Evolutionary conservation across 2,113 vertebrate genomes (phyloP), one percentile per base, ranked within the genome.

Genomic region (Athene cunicularia): DNA sequence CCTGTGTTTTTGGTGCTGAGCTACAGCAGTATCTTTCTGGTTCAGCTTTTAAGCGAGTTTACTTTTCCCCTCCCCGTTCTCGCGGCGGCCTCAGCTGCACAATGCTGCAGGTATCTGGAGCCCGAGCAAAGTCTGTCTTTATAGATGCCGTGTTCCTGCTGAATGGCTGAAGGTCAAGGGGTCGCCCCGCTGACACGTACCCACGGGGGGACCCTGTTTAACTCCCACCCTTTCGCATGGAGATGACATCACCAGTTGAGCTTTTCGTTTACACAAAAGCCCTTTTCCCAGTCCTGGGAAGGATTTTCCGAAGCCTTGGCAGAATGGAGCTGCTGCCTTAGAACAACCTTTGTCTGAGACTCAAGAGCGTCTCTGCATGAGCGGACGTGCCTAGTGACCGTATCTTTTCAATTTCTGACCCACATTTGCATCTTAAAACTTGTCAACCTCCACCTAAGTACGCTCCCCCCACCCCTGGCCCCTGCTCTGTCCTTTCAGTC

Each of bases 371-470:
- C 95, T 89, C 92, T 75, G 80, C 60, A 33, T 53, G 83, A 94
- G 87, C 21, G 3, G 87, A 76, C 53, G 59, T 95, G 96, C 94
- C 94, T 21, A 80, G 50, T 86, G 96, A 96, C 95, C 27, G 1
- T 10, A 39, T 45, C 92, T 91, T 97, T 96, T 95, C 96, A 95
- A 84, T 95, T 82, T 70, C 94, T 95, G 77, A 93, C 95, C 90
- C 88, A 45, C 86, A 97, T 97, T 97, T 97, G 95, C 96, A 97
- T 97, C 94, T 96, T 95, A 96, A 97, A 96, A 94, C 95, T 80
- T 22, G 39, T 85, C 91, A 88, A 14, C 47, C 64, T 79, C 83
- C 76, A 92, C 80, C 91, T 90, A 37, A 58, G 74, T 12, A 32
- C 0, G 2, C 14, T 24, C 13, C 64, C 70, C 75, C 70, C 18